phyloP scores from a whole-genome alignment of 2,113 vertebrate species.

The Orientallactaga bullata region DNA sequence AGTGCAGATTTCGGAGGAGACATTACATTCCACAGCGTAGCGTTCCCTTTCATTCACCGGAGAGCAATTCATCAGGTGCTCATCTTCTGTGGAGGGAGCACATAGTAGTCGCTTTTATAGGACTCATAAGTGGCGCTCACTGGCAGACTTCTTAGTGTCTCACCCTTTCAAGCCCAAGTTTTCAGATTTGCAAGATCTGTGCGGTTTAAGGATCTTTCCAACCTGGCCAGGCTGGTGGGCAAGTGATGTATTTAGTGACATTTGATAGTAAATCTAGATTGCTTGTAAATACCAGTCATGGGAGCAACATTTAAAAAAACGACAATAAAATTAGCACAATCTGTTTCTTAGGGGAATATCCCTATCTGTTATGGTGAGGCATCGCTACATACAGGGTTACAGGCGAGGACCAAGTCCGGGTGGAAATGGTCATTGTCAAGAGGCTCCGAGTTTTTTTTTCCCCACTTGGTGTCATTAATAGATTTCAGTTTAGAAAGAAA shows the following conservation, averaged over 20 bases:
- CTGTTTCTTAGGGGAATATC: slow-evolving; percentile 16
- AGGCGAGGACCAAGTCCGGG: neutral
- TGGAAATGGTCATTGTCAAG: neutral
- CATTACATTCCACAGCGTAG: neutral
- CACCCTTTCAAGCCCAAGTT: neutral
- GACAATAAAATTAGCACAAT: neutral
- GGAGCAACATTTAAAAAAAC: slow-evolving; percentile 22
- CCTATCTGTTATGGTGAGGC: neutral
- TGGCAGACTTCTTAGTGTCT: neutral
- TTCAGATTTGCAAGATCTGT: slow-evolving; percentile 16
- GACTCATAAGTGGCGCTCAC: neutral
- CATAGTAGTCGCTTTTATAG: neutral
- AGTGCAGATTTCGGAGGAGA: neutral
- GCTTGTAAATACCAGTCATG: neutral
- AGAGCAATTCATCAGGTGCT: neutral
- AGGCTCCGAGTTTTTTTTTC: slow-evolving; percentile 7
- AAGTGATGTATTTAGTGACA: neutral
- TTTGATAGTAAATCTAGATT: neutral
- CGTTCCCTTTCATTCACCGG: neutral
- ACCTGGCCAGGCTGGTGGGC: neutral
- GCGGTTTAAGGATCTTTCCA: neutral
- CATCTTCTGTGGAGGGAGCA: neutral
- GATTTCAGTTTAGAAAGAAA: slow-evolving; percentile 64
- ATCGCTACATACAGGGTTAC: neutral
- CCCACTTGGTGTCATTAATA: neutral